Evolutionary conservation across 2,113 vertebrate genomes (phyloP).

Genomic region (Propithecus coquereli): DNA sequence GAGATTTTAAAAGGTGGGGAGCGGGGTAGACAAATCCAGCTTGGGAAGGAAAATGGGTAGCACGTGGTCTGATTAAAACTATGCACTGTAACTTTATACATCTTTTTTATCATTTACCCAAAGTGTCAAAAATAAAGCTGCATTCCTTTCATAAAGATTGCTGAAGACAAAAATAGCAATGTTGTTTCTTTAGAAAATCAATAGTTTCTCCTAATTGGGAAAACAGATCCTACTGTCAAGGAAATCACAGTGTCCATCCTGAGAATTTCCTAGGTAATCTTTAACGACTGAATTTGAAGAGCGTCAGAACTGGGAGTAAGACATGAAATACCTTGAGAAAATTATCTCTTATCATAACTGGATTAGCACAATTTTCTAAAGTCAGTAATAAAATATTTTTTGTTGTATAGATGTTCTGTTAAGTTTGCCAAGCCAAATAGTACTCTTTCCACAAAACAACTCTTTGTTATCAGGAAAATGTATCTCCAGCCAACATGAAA

Average conservation of each 20-base stretch:
- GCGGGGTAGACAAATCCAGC: neutral
- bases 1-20: neutral
- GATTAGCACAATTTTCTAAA: neutral
- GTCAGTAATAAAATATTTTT: neutral
- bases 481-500: neutral
- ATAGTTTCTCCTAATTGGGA: neutral
- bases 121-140: neutral
- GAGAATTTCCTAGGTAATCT: neutral
- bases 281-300: neutral
- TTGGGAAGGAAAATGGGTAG: neutral
- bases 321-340: neutral
- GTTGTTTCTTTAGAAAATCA: neutral
- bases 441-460: neutral
- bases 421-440: neutral
- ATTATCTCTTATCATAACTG: neutral
- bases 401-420: neutral
- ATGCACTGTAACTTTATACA: neutral
- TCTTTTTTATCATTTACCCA: neutral
- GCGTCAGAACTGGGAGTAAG: neutral
- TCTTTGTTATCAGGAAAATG: neutral
- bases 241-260: neutral
- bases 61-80: neutral
- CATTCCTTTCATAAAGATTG: neutral
- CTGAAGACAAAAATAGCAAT: neutral
- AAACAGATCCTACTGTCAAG: neutral